phyloP scores from a whole-genome alignment of 1,140 invertebrate species.

The Tetragonula clypearis region DNA sequence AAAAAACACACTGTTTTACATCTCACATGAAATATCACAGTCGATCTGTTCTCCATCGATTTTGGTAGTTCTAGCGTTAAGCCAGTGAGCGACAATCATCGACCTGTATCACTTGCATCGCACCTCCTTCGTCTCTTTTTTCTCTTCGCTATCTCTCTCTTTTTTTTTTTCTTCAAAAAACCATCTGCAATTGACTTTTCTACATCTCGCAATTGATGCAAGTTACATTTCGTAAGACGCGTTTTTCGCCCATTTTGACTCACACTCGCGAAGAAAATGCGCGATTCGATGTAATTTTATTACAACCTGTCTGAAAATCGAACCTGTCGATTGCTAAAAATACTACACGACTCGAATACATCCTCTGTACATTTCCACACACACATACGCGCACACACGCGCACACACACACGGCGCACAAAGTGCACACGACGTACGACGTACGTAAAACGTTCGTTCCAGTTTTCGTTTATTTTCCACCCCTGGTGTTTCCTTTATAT shows the following conservation, averaged over 20 bases:
- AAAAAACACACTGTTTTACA: no score
- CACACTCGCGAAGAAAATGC: background rate
- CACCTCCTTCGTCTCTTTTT: background rate
- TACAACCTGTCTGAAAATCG: background rate
- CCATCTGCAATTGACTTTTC: no score
- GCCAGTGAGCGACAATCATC: background rate
- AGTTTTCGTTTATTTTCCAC: slow-evolving; percentile 38
- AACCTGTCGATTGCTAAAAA: background rate
- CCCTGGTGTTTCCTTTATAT: background rate
- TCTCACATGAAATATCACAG: no score
- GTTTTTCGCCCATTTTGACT: background rate
- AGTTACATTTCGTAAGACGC: background rate
- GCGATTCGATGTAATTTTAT: background rate
- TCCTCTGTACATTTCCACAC: background rate
- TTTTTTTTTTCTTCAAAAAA: background rate
- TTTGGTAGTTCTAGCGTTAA: no score
- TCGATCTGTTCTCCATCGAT: no score
- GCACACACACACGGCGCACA: background rate
- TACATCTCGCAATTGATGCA: no score
- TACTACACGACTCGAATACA: background rate
- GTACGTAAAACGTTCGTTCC: background rate
- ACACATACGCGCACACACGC: no score
- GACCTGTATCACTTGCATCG: background rate
- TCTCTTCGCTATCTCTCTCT: background rate
- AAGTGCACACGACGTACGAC: background rate